Evolutionary conservation across 1,140 invertebrate genomes (phyloP), one percentile per base, ranked within the genome.

Genomic region (Micrasema minimum): DNA sequence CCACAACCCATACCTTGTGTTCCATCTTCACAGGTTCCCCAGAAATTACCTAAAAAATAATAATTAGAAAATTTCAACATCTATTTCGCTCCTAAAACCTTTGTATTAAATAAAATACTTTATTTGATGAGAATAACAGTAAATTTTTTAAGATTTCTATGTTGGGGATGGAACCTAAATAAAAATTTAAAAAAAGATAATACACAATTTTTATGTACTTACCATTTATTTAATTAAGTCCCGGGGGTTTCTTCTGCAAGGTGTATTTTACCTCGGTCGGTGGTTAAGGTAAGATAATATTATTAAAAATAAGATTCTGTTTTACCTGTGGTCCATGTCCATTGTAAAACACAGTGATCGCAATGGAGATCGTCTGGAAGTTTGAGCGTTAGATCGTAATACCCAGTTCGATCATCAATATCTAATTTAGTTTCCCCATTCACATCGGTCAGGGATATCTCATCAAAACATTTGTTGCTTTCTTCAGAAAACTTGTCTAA

Each of bases 341-440:
- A 90, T 73, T 88, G 85, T 0, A 90, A 72, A 1, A 90, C 86
- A 72, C 90, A 90, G 11, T 86, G 84, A 9, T 83, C 51, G 77
- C 90, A 86, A 0, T 78, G 83, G 23, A 88, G 20, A 23, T 75
- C 77, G 2, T 72, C n/a, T 0, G 89, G 88, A 1, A 88, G 73
- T 71, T 69, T 26, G 14, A 75, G n/a, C 18, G 55, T 20, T 9
- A 76, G 46, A 3, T 71, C 18, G 45, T 65, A 71, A 35, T 46
- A 26, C 26, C 71, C 66, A 3, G 48, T 20, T 41, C 22, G 41
- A 0, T 10, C 4, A 35, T 57, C 50, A 14, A 62, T 64, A n/a
- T 50, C 16, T 66, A 35, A 14, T 83, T 76, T 1, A 18, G 48
- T 70, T 2, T 75, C 76, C 12, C 80, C 81, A 59, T 87, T 78